phyloP scores from a whole-genome alignment of 2,888 invertebrate genomes.

The Cremastobaeus sp. region DNA sequence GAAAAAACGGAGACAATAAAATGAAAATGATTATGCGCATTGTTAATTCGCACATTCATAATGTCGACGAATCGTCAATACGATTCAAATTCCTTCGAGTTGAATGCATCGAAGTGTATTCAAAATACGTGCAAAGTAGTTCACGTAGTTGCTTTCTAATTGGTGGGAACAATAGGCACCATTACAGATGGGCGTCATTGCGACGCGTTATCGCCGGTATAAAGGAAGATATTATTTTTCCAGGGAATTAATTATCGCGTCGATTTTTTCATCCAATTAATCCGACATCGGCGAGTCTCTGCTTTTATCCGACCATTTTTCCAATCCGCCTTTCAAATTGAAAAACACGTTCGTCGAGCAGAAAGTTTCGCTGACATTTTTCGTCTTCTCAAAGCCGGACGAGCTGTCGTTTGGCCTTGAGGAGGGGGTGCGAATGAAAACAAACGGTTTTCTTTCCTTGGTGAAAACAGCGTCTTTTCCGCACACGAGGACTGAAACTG shows the following conservation, averaged over 20 bases:
- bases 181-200: conserved; percentile 24
- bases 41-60: too few relatives aligned
- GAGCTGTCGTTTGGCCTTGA: too few relatives aligned
- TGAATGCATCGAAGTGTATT: conserved; percentile 14
- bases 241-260: conserved; percentile 5
- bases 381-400: too few relatives aligned
- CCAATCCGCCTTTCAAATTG: not conserved
- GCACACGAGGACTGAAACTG: too few relatives aligned
- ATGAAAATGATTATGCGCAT: too few relatives aligned
- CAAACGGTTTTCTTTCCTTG: conserved; percentile 16
- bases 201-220: conserved; percentile 14
- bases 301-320: too few relatives aligned
- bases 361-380: not conserved
- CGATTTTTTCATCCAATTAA: conserved; percentile 1
- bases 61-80: not conserved
- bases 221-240: conserved; percentile 16
- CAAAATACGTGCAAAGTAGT: conserved; percentile 31
- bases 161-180: conserved; percentile 29
- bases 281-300: too few relatives aligned
- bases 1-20: too few relatives aligned
- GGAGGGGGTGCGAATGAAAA: not conserved
- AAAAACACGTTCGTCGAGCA: too few relatives aligned
- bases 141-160: conserved; percentile 39
- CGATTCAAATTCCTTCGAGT: conserved; percentile 7
- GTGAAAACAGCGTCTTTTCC: too few relatives aligned